Evolutionary conservation across 1,140 invertebrate genomes (phyloP).

Genomic region (Lepidotrigona ventralis): DNA sequence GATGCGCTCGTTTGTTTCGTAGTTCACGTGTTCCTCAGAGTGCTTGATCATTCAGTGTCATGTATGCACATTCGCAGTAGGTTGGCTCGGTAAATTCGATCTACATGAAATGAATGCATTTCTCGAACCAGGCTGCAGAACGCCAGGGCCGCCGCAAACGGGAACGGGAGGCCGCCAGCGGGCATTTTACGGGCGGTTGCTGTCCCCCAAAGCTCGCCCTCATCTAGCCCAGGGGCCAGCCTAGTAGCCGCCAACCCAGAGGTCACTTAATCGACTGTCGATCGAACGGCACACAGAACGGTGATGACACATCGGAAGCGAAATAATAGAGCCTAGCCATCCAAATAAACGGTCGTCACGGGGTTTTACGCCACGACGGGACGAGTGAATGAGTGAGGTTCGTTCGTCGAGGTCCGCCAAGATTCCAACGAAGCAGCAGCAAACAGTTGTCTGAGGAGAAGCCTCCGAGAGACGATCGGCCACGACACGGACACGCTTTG

Average conservation of each 20-base stretch:
- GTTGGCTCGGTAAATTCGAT: conserved; percentile 6
- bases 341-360: conserved; percentile 1
- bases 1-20: conserved; percentile 50
- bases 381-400: neutral
- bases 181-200: conserved; percentile 78
- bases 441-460: neutral
- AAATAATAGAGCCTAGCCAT: conserved; percentile 55
- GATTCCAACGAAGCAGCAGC: no score
- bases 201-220: conserved; percentile 80
- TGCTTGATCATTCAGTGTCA: conserved; percentile 62
- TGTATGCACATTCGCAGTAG: conserved; percentile 51
- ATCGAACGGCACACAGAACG: conserved; percentile 52
- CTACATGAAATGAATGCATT: conserved; percentile 51
- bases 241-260: conserved; percentile 76
- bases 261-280: conserved; percentile 72
- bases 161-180: conserved; percentile 77
- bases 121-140: conserved; percentile 76
- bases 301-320: conserved; percentile 56
- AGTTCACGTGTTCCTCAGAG: conserved; percentile 57
- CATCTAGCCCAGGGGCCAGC: conserved; percentile 80
- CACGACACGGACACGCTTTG: conserved; percentile 32
- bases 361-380: neutral
- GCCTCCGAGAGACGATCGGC: neutral
- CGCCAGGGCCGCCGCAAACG: conserved; percentile 80
- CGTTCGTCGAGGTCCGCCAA: neutral